Base-by-base conservation (phyloP, 2,113 vertebrate genomes). In the Phodopus roborovskii region DNA sequence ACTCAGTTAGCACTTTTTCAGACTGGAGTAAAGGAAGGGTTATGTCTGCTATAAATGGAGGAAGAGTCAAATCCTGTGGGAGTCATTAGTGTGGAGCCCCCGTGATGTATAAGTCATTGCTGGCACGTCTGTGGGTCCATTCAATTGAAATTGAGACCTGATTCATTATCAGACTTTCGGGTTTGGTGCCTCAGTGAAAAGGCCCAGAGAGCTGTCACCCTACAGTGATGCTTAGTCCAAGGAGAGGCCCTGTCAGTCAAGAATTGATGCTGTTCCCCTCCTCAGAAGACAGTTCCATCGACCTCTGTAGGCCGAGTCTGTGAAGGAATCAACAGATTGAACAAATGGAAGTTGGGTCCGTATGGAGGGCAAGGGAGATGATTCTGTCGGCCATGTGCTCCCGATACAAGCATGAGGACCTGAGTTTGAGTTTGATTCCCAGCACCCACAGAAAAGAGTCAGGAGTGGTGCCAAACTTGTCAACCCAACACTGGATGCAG, bases 31-130 rank as follows among this genome's bases (percentile, higher is more conserved):
- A 78, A 62, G 75, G 77, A 62, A 53, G 5, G 0, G 8, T 39
- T 13, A 0, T 56, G 26, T 71, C 30, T 50, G 39, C 36, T 60
- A 5, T 8, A 56, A 71, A 53, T 60, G 62, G 48, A 71, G 39
- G 53, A 50, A n/a, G 39, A 20, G 22, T 28, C 13, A 78, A 53
- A 53, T 10, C 45, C 53, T 45, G 26, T 71, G 87, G 74, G 39
- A 22, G 79, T 26, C 64, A 16, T 66, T 75, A 68, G 7, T 9
- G 9, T 6, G 26, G 87, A 58, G 15, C 22, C 74, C 56, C 26
- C 7, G 0, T 7, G 70, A 70, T 2, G 0, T 6, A 17, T 0
- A 6, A 33, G 48, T 50, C 42, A 42, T 36, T 79, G 81, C 15
- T 64, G 1, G 16, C 3, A 7, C 3, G 1, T 70, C 90, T 84